Base-by-base conservation (phyloP, 2,888 invertebrate species). In the Lochmaea crataegi region DNA sequence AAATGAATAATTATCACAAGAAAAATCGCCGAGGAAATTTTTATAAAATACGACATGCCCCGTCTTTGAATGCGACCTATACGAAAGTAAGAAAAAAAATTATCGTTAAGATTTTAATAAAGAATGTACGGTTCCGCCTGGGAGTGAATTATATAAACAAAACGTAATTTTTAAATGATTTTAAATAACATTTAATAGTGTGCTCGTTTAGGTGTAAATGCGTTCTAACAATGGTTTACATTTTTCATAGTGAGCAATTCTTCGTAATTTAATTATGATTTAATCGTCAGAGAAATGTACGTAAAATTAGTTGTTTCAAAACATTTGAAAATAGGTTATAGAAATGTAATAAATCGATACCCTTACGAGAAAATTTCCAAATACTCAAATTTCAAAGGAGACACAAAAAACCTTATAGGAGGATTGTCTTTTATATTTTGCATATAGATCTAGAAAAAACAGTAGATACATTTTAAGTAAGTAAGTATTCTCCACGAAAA, bases 1-100 rank as follows among this genome's bases (percentile, higher is more conserved):
- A 64, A 53, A 41, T 60, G 14, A 6, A 38, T 16, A 16, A 51
- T 9, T n/a, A 42, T 22, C 12, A 57, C 12, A 22, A 53, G n/a
- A 38, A 63, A 32, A 38, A 26, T 42, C 11, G 16, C 16, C 2
- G 41, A 41, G 41, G n/a, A 38, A 18, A 63, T 53, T 60, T 48
- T 68, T 14, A n/a, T 58, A 45, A 67, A 57, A 42, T 61, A 3
- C 32, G 56, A 69, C 69, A 69, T 69, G 41, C 56, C n/a, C n/a
- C 69, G 32, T 26, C 56, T 51, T 53, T 22, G 22, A 9, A 42
- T 18, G 26, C 10, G 32, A 57, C 22, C n/a, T 14, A 42, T 26
- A 18, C 41, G 4, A 60, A 53, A 63, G 41, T 63, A 45, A 53
- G 32, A 18, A 41, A 41, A 68, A 68, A 61, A 51, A 41, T 26